These are phyloP conservation scores for Poeciliopsis occidentalis DNA, from an alignment of 2,113 vertebrate genomes.

Conservation along the genomic window DNA sequence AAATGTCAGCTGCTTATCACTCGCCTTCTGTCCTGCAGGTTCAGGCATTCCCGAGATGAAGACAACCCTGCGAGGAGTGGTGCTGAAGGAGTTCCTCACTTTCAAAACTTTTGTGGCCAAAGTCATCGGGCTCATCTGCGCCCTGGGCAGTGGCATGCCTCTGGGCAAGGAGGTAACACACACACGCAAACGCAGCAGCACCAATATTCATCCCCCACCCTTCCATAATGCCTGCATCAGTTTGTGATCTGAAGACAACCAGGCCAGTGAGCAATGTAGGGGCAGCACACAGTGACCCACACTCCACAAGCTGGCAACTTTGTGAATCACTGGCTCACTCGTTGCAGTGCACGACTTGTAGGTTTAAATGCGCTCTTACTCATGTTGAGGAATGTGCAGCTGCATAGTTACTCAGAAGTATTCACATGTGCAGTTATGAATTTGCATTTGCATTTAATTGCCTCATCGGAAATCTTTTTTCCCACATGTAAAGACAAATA, in stretches of 20 bases:
- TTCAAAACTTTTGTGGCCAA: conserved; percentile 98
- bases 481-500: no score
- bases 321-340: conserved; percentile 1
- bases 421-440: no score
- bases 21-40: conserved; percentile 72
- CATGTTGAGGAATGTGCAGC: not conserved
- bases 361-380: not conserved
- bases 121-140: conserved; percentile 95
- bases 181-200: conserved; percentile 15
- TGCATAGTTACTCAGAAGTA: no score
- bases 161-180: conserved; percentile 93
- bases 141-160: conserved; percentile 95
- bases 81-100: conserved; percentile 97
- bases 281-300: not conserved
- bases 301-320: no score
- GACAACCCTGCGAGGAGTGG: conserved; percentile 94
- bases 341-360: conserved; percentile 6
- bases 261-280: not conserved
- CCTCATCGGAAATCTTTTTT: conserved; percentile 22
- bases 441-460: not conserved
- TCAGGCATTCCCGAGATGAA: conserved; percentile 99
- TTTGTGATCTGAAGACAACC: not conserved
- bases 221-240: not conserved
- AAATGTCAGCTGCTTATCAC: not conserved
- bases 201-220: conserved; percentile 2